Evolutionary conservation across 2,888 invertebrate genomes (phyloP), one percentile per base, ranked within the genome.

Genomic region (Pantelozetes paolii): DNA sequence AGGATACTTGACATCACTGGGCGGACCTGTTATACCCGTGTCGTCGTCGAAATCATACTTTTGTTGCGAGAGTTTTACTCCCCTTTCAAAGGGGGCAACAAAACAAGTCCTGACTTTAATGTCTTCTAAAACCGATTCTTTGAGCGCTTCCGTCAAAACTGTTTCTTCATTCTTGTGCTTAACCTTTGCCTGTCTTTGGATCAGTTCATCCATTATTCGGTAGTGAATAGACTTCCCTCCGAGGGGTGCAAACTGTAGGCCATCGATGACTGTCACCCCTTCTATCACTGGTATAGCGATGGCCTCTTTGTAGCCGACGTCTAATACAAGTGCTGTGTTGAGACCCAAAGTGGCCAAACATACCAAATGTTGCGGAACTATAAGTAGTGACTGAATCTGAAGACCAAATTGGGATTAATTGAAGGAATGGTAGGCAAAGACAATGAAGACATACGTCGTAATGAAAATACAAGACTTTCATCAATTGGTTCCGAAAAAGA

Each of bases 381-480:
- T 90, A 79, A 90, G 83, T 71, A 92, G 85, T 0, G 90, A 89
- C 0, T 89, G 87, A 70, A 90, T 88, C 88, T 88, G 81, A 30
- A 76, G 36, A 70, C 45, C n/a, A 54, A 8, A 36, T 5, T 8
- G 36, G 6, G 36, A 36, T 11, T 5, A 36, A 36, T 9, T 80
- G 79, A 50, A 78, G 48, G 76, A 73, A 36, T 18, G 36, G 50
- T 30, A n/a, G 57, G 36, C 67, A 28, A 26, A 76, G n/a, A 71
- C 28, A n/a, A 54, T 28, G 45, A 64, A 79, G 82, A 78, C 80
- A 84, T 81, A 92, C 92, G 87, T 96, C 95, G 84, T 91, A 97
- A 82, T 96, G 95, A 74, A 87, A 86, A 81, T 93, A 96, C n/a
- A 97, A 84, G 26, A 93, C 94, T 82, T 90, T 90, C 0, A 95